These are phyloP conservation scores for Choloepus didactylus DNA, from an alignment of 2,797 vertebrate genomes.

Conservation along the genomic window DNA sequence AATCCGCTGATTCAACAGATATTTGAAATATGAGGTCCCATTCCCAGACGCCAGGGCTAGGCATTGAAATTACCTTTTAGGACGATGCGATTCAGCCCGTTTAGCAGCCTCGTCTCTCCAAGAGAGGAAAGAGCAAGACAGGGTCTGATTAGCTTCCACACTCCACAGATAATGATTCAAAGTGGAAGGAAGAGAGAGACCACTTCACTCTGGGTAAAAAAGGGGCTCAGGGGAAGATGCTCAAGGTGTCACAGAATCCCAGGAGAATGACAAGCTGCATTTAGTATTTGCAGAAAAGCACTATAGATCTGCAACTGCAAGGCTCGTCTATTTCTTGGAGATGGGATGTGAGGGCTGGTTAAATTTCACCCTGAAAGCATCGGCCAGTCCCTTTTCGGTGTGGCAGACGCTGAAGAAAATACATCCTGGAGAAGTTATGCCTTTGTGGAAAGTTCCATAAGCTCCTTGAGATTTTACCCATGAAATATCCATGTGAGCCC, in stretches of 20 bases:
- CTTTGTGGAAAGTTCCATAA: neutral
- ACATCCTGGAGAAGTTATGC: fast-evolving
- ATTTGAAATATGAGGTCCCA: neutral
- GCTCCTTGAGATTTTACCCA: neutral
- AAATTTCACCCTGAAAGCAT: fast-evolving
- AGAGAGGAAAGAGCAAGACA: no score
- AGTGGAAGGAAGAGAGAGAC: neutral
- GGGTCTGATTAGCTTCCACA: no score
- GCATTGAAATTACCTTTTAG: no score
- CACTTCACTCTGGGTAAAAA: fast-evolving
- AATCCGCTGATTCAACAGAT: no score
- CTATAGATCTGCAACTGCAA: fast-evolving
- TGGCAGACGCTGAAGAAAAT: fast-evolving
- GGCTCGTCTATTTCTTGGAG: fast-evolving
- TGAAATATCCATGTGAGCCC: fast-evolving
- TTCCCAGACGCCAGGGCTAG: no score
- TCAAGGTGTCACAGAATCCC: fast-evolving
- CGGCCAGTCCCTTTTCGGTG: fast-evolving
- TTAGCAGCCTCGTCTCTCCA: no score
- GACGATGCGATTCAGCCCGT: no score
- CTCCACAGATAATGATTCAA: no score
- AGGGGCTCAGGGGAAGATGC: neutral
- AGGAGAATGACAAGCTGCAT: neutral
- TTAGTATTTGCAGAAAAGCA: neutral
- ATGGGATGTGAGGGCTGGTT: no score